These are phyloP conservation scores for Zaprionus taronus DNA, from an alignment of 1,140 invertebrate genomes.

Conservation along the genomic window DNA sequence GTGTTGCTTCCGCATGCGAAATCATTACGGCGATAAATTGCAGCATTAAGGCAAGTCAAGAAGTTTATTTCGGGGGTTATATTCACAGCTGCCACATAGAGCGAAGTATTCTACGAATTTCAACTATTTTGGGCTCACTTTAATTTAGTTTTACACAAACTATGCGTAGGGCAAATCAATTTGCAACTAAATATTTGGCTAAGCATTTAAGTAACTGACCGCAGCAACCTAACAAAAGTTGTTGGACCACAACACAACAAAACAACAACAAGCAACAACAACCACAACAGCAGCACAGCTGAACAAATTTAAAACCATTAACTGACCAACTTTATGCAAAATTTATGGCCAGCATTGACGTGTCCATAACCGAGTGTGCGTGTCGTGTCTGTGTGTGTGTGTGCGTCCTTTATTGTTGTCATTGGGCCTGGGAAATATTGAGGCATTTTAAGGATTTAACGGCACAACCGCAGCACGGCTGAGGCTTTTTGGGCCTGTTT, in stretches of 20 bases:
- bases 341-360: constrained; percentile 52
- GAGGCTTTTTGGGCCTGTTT: constrained; percentile 39
- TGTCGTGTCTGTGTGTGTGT: not conserved
- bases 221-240: constrained; percentile 36
- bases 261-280: constrained; percentile 18
- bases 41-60: not conserved
- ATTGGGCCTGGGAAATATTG: constrained; percentile 42
- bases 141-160: constrained; percentile 1
- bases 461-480: constrained; percentile 33
- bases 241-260: constrained; percentile 11
- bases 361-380: not conserved
- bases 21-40: not conserved
- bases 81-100: no score
- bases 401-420: constrained; percentile 36
- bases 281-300: constrained; percentile 23
- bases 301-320: constrained; percentile 56
- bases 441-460: constrained; percentile 59
- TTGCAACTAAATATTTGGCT: constrained; percentile 31
- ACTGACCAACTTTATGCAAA: constrained; percentile 50
- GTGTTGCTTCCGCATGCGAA: not conserved
- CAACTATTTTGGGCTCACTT: constrained; percentile 17
- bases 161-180: constrained; percentile 21
- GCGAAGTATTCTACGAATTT: not conserved
- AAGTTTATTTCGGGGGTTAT: not conserved
- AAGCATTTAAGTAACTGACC: constrained; percentile 39